Evolutionary conservation across 2,113 vertebrate species (phyloP), one percentile per base, ranked within the genome.

Genomic region (Xiphias gladius): DNA sequence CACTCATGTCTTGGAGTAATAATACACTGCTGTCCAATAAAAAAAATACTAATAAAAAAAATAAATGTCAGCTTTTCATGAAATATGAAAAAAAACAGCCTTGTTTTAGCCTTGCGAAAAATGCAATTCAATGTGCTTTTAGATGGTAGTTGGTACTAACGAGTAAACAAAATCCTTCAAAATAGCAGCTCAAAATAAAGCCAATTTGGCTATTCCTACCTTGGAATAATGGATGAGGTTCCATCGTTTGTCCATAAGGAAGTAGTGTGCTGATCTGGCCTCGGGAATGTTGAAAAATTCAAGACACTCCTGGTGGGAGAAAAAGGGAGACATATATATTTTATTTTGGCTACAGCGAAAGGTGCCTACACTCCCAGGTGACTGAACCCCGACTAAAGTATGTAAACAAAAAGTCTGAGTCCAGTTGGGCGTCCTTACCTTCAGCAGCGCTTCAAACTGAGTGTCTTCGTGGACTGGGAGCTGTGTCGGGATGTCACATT

Each of bases 241-340:
- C 98, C 98, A 99, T 26, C 97, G 94, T 87, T 99, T 99, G 94
- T 99, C 98, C 98, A 99, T 99, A 70, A 99, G 96, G 92, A 99
- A 99, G 88, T 98, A 99, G 84, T 98, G 97, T 28, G 97, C 96
- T 2, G 97, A 97, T 77, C 99, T 96, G 2, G 98, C 97, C 87
- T 99, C 98, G 5, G 98, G 97, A 82, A 99, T 98, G 83, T 99
- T 99, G 95, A 99, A 99, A 94, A 99, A 99, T 85, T 99, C 98
- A 82, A 99, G 90, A 77, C 98, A 99, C 72, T 99, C 98, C 98
- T 99, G 83, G 24, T 86, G 75, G 30, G 14, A 64, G 10, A 26
- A 61, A 76, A 24, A 64, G 10, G 32, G 52, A 70, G 11, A 73
- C 3, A 28, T 13, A 2, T 7, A 22, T 52, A 35, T 52, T 52